Percentiles rank a stretch among this genome's conserved stretches.
phyloP scores from a whole-genome alignment of 2,113 vertebrate genomes.

The Gopherus flavomarginatus region DNA sequence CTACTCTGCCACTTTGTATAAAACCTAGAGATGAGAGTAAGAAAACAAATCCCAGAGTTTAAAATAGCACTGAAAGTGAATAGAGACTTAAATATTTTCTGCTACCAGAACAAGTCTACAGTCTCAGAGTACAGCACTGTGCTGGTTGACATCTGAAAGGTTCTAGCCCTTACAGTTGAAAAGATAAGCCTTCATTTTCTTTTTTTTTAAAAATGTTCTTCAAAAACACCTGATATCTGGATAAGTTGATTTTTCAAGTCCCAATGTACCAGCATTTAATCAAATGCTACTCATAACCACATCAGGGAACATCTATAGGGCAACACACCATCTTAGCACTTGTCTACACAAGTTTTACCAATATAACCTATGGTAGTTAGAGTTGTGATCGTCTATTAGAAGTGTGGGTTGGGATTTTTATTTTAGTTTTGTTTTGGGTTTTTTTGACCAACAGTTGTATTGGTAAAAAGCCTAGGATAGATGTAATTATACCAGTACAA shows the following conservation, averaged over 20 bases:
- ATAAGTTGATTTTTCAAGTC: neutral
- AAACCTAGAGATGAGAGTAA: neutral
- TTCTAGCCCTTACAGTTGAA: neutral
- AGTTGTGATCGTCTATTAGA: neutral
- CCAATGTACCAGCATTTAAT: neutral
- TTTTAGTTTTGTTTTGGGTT: neutral
- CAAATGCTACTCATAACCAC: neutral
- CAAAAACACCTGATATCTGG: neutral
- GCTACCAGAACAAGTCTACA: neutral
- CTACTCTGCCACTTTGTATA: neutral
- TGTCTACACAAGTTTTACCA: neutral
- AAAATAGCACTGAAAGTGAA: neutral
- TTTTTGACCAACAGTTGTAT: neutral
- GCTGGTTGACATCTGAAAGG: neutral
- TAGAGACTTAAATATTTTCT: neutral
- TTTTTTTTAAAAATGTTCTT: neutral
- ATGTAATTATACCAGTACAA: neutral
- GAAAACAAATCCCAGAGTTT: neutral
- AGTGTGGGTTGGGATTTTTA: neutral
- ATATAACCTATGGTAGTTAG: neutral
- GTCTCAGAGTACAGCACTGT: neutral
- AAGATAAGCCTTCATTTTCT: neutral
- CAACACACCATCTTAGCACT: neutral
- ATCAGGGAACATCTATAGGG: neutral
- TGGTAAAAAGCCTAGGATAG: neutral